phyloP scores from a whole-genome alignment of 2,113 vertebrate genomes.

The Damaliscus lunatus region DNA sequence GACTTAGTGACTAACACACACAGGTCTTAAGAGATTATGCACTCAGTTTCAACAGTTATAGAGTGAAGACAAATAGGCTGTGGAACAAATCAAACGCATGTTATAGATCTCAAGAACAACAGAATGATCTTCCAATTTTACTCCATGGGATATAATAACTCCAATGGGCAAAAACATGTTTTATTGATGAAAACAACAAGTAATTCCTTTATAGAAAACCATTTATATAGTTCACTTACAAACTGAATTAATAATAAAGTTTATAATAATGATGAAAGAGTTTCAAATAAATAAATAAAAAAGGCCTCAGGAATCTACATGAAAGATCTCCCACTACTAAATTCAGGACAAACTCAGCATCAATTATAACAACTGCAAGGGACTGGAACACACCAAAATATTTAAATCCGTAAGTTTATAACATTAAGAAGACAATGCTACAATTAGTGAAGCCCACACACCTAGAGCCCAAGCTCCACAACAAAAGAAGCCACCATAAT shows the following conservation, averaged over 20 bases:
- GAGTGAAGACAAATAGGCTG: background rate
- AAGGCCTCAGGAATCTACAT: background rate
- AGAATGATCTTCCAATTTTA: slow-evolving; percentile 18
- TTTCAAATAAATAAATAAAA: slow-evolving; percentile 25
- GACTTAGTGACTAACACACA: background rate
- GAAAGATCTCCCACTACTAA: slow-evolving; percentile 14
- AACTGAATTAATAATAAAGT: slow-evolving; percentile 7
- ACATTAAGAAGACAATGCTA: background rate
- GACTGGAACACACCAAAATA: background rate
- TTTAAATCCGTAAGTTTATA: slow-evolving; percentile 9
- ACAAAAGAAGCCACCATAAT: background rate
- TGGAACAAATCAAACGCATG: background rate
- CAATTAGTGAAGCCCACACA: background rate
- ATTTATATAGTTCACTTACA: background rate
- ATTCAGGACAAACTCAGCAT: background rate
- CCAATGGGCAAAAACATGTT: background rate
- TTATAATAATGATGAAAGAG: background rate
- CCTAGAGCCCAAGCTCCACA: background rate
- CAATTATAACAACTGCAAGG: background rate
- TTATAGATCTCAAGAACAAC: background rate
- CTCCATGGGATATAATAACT: background rate
- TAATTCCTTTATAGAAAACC: slow-evolving; percentile 6
- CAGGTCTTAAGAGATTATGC: background rate
- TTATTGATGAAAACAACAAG: slow-evolving; percentile 24
- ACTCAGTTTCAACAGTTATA: slow-evolving; percentile 23